Evolutionary conservation across 2,888 invertebrate genomes (phyloP).

Genomic region (Lomographa bimaculata): DNA sequence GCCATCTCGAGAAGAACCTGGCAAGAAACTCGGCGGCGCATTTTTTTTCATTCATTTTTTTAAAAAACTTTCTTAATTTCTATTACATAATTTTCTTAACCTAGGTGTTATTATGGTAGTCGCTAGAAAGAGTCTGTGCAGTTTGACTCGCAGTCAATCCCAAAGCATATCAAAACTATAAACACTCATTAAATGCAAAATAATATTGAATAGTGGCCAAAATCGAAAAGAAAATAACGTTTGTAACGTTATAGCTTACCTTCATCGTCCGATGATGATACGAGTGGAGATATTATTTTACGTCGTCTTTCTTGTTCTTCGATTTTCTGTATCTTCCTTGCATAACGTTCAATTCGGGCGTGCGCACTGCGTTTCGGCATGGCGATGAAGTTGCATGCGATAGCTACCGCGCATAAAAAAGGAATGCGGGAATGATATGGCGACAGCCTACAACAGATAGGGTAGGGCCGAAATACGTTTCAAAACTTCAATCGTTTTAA

Average conservation of each 20-base stretch:
- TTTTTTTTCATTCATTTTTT: too few species aligned
- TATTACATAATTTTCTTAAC: too few species aligned
- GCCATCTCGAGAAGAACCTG: too few species aligned
- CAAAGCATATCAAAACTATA: constrained; percentile 2
- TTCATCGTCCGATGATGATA: neutral
- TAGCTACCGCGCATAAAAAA: constrained; percentile 2
- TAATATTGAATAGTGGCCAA: too few species aligned
- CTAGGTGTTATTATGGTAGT: too few species aligned
- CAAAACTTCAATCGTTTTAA: constrained; percentile 3
- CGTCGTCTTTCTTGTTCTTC: too few species aligned
- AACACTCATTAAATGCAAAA: too few species aligned
- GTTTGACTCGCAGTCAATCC: constrained; percentile 11
- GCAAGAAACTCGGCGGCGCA: too few species aligned
- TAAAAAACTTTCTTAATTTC: too few species aligned
- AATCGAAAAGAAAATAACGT: neutral
- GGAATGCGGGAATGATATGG: constrained; percentile 5
- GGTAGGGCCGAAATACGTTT: too few species aligned
- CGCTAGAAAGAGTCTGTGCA: too few species aligned
- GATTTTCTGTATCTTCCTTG: too few species aligned
- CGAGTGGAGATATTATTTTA: constrained; percentile 3
- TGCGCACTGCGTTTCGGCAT: constrained; percentile 5
- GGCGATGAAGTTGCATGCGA: constrained; percentile 15
- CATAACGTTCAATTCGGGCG: neutral
- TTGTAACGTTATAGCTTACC: neutral
- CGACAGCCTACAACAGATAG: constrained; percentile 2